These are phyloP conservation scores for Trachelus troglodyta DNA, from an alignment of 2,888 invertebrate species.

Conservation along the genomic window DNA sequence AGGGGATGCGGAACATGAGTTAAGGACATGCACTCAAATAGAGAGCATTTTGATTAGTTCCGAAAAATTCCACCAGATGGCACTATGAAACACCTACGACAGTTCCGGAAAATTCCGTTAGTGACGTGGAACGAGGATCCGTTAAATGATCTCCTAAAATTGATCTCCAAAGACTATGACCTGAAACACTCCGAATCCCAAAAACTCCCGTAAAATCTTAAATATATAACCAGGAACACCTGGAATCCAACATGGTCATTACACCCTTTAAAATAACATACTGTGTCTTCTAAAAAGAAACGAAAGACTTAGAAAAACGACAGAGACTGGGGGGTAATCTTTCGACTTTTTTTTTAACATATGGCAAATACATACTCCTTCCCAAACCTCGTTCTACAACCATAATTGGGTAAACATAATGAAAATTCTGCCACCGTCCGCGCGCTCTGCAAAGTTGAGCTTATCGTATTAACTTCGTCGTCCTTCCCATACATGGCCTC, in stretches of 20 bases:
- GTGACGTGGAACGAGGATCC: too few relatives aligned
- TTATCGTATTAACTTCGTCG: constrained; percentile 1
- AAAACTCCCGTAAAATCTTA: too few relatives aligned
- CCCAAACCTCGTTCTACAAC: background rate
- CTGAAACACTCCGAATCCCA: too few relatives aligned
- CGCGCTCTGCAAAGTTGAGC: background rate
- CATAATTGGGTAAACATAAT: background rate
- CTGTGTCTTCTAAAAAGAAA: background rate
- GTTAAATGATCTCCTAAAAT: too few relatives aligned
- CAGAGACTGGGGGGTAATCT: background rate
- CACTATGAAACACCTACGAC: too few relatives aligned
- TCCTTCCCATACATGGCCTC: background rate
- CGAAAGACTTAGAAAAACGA: background rate
- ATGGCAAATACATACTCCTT: background rate
- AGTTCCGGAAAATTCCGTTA: too few relatives aligned
- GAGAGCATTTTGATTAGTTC: too few relatives aligned
- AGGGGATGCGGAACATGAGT: too few relatives aligned
- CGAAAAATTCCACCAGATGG: too few relatives aligned
- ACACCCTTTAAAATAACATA: background rate
- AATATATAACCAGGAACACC: too few relatives aligned
- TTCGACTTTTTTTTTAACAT: background rate
- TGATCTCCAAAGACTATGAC: too few relatives aligned
- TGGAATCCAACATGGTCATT: background rate
- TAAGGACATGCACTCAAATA: too few relatives aligned
- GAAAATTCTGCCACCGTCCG: background rate